Base-by-base conservation (phyloP, 2,888 invertebrate species). In the Leucophora obtusa region DNA sequence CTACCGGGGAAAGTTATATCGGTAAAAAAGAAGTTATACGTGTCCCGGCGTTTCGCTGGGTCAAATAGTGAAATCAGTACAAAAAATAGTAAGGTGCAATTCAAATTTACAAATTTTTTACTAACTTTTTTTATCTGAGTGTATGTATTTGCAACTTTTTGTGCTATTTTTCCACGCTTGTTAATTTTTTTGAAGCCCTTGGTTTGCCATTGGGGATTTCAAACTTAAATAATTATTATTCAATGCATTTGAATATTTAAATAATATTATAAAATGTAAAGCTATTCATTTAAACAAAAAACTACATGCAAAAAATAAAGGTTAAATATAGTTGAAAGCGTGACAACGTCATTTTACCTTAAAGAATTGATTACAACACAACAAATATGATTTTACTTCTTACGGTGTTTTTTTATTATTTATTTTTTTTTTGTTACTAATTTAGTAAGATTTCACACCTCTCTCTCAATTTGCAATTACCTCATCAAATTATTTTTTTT, bases 261-360 rank as follows among this genome's bases (percentile, higher is more conserved):
- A 78, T 73, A 73, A 72, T 11, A 68, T 69, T 69, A 79, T 51
- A 53, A 66, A 60, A 35, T 43, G 59, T 65, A 69, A 43, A 51
- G 53, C 21, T 63, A 69, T 69, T 18, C 33, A 73, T 18, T 63
- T 58, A 54, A 21, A 14, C 6, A 54, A n/a, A 14, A 7, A 24
- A 7, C 33, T 28, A 24, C 21, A 21, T 21, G 4, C 2, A 10
- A 28, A 54, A 54, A 51, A 59, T 33, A 58, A 77, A 66, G 71
- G 71, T 70, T 59, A 53, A 53, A 65, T 58, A 15, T 70, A 54
- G 65, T 70, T 74, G 74, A 38, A 74, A 74, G 43, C 70, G 60
- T 74, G 70, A 75, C 74, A 71, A 75, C 59, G 56, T 43, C 0
- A 53, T 59, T 71, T 66, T 50, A 75, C 70, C 71, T 68, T 60